These are phyloP conservation scores for Myotis daubentonii DNA, from an alignment of 2,797 vertebrate species.

Conservation along the genomic window DNA sequence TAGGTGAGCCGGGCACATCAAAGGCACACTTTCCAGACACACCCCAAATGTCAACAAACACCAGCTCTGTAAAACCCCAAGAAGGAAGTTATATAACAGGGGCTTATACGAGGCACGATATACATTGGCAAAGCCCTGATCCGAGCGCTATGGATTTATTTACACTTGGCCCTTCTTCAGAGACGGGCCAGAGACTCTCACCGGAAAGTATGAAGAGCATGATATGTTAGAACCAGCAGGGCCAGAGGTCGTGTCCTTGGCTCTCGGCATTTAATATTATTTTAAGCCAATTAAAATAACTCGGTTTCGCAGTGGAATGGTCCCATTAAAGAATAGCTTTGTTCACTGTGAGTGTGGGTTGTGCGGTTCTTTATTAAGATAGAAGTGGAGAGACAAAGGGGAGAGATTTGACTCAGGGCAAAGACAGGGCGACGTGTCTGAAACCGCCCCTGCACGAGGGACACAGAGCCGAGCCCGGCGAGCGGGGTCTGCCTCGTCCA, in stretches of 20 bases:
- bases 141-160: constrained; percentile 74
- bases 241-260: constrained; percentile 69
- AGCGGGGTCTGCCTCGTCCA: not conserved
- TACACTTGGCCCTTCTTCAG: constrained; percentile 74
- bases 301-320: constrained; percentile 78
- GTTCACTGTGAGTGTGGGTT: constrained; percentile 51
- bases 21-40: constrained; percentile 76
- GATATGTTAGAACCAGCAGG: constrained; percentile 71
- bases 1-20: constrained; percentile 76
- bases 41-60: constrained; percentile 78
- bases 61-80: constrained; percentile 62
- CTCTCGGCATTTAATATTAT: constrained; percentile 71
- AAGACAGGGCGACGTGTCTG: not conserved
- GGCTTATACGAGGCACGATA: constrained; percentile 73
- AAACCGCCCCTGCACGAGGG: not conserved
- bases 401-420: constrained; percentile 30
- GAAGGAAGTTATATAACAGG: constrained; percentile 76
- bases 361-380: constrained; percentile 7
- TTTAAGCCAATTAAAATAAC: constrained; percentile 82
- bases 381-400: constrained; percentile 31
- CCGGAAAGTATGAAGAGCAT: constrained; percentile 74
- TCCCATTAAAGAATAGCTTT: constrained; percentile 78
- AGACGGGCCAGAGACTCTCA: constrained; percentile 62
- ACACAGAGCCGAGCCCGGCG: not conserved
- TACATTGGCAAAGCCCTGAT: constrained; percentile 71